Evolutionary conservation across 2,797 vertebrate genomes (phyloP), one percentile per base, ranked within the genome.

Genomic region (Taeniopygia guttata): DNA sequence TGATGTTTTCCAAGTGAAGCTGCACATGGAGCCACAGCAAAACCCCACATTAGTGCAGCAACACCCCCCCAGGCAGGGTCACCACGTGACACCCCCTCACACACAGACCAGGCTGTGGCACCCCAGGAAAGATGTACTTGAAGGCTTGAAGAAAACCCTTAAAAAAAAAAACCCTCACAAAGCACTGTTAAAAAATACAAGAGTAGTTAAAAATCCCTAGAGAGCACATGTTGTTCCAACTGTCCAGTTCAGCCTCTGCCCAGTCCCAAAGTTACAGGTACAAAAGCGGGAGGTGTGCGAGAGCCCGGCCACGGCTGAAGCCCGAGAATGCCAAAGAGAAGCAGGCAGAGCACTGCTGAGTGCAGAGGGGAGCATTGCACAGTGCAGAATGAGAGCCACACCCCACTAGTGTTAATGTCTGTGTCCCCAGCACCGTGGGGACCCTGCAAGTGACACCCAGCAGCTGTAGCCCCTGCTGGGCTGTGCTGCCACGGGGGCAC

Each of bases 151-250:
- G 58, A 85, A 70, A 66, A 89, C 77, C 64, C 52, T 85, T 76
- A 70, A 52, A 49, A 60, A 79, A 89, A 69, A 78, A 78, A 70
- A 15, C 63, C 74, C 59, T 64, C 90, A 62, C 80, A 66, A 34
- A 69, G 92, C 96, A 94, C 96, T 96, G 97, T 94, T 96, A 96
- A 96, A 97, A 95, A 96, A 97, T 96, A 97, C 97, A 85, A 78
- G 7, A 90, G 92, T n/a, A 90, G 95, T 93, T 97, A 87, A 96
- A 97, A 97, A 96, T 96, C 97, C 97, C 97, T 62, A 84, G 91
- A 95, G 89, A 97, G 96, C 92, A 93, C 73, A 3, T 0, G 5
- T 17, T 26, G 84, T 94, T 96, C 88, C 32, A 43, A 58, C 89
- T 77, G 90, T 85, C 95, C 91, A 76, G 95, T 94, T 95, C 90